Conservation (phyloP, 2,888 invertebrate species). For the Cataglyphis albicans region DNA sequence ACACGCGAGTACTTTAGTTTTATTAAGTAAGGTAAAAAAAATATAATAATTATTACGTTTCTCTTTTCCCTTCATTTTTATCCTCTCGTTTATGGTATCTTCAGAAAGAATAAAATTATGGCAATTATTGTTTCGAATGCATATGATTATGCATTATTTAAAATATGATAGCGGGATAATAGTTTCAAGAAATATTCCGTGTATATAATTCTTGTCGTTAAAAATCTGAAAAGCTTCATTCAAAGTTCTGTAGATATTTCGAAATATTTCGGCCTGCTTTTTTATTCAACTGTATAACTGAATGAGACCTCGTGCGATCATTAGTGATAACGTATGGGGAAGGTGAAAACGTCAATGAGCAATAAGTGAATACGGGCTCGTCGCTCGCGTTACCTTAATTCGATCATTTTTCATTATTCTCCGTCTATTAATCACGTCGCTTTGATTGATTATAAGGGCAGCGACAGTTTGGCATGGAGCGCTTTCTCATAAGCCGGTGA, state of each 20-base stretch:
- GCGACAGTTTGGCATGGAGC: conserved; percentile 32
- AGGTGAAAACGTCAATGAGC: neutral
- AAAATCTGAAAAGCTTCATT: neutral
- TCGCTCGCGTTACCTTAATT: neutral
- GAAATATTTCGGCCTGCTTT: neutral
- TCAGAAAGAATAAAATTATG: neutral
- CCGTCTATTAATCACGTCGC: conserved; percentile 52
- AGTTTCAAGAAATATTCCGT: neutral
- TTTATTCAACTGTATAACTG: neutral
- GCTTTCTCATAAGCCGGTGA: conserved; percentile 47
- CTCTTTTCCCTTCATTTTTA: neutral
- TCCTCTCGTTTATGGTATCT: neutral
- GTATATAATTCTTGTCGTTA: neutral
- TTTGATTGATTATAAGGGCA: conserved; percentile 58
- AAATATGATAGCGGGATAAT: neutral
- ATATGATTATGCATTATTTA: neutral
- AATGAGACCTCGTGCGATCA: conserved; percentile 8
- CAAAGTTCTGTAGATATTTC: neutral
- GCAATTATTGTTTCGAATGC: neutral
- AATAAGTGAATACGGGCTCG: neutral
- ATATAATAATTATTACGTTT: neutral
- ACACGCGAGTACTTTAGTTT: neutral
- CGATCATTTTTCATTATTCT: conserved; percentile 60
- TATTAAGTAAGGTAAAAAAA: neutral
- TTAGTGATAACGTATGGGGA: conserved; percentile 4